Conservation (phyloP, 2,797 vertebrate genomes). For the Synanceia verrucosa region DNA sequence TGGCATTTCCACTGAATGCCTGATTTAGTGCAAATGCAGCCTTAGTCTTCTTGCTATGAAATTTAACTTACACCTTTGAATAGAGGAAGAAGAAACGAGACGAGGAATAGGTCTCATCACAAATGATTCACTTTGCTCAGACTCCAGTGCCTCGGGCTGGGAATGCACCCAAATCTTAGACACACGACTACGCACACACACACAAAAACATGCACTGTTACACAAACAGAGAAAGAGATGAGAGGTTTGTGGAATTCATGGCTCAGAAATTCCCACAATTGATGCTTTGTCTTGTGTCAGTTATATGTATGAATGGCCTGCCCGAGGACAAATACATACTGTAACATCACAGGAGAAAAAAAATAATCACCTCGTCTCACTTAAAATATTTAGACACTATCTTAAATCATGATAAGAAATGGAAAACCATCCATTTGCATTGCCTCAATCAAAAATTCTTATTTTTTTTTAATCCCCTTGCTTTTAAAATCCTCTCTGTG, state of each 20-base stretch:
- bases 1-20: not conserved
- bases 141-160: conserved; percentile 52
- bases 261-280: conserved; percentile 48
- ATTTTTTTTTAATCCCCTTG: not conserved
- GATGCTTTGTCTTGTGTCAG: conserved; percentile 43
- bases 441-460: conserved; percentile 2
- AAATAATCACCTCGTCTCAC: conserved; percentile 28
- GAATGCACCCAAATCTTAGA: conserved; percentile 52
- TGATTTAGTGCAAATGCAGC: not conserved
- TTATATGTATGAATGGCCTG: conserved; percentile 51
- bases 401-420: conserved; percentile 32
- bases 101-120: conserved; percentile 51
- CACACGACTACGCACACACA: conserved; percentile 8
- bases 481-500: not conserved
- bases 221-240: conserved; percentile 39
- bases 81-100: conserved; percentile 21
- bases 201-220: conserved; percentile 34
- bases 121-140: conserved; percentile 60
- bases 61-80: conserved; percentile 37
- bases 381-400: conserved; percentile 61
- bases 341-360: conserved; percentile 5
- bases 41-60: conserved; percentile 4
- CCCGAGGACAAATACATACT: conserved; percentile 53
- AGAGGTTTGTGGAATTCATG: conserved; percentile 40
- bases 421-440: conserved; percentile 13